These are phyloP conservation scores for Tor tambroides DNA, from an alignment of 2,113 vertebrate genomes.

Conservation along the genomic window DNA sequence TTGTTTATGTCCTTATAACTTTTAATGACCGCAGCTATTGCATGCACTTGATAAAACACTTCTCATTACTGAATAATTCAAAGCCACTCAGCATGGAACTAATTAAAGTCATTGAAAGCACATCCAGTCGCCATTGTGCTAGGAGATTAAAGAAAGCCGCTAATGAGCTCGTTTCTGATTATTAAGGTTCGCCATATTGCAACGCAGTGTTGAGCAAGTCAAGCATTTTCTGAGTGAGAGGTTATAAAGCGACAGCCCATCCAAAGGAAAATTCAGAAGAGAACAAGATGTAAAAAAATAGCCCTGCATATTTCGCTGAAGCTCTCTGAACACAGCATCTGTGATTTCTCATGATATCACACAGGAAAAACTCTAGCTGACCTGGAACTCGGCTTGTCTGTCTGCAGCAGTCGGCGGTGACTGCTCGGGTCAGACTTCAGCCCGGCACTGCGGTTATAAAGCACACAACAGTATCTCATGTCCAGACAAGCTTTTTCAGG, in stretches of 20 bases:
- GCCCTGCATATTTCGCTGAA: background rate
- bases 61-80: constrained; percentile 40
- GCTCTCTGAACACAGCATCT: constrained; percentile 40
- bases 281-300: background rate
- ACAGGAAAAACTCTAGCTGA: constrained; percentile 40
- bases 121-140: background rate
- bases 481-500: constrained; percentile 21
- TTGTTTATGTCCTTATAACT: constrained; percentile 51
- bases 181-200: background rate
- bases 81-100: constrained; percentile 22
- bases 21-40: constrained; percentile 44
- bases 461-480: constrained; percentile 28
- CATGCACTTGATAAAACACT: constrained; percentile 42
- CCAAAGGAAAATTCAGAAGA: background rate
- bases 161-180: constrained; percentile 31
- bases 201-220: background rate
- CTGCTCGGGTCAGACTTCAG: constrained; percentile 6
- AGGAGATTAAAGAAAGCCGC: constrained; percentile 16
- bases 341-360: constrained; percentile 47
- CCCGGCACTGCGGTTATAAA: constrained; percentile 1
- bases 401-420: constrained; percentile 33
- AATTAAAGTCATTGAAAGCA: constrained; percentile 42
- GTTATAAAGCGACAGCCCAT: background rate
- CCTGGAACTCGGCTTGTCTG: constrained; percentile 29
- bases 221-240: background rate